These are phyloP conservation scores for Pseudochromis fuscus DNA, from an alignment of 2,797 vertebrate species.

Conservation along the genomic window DNA sequence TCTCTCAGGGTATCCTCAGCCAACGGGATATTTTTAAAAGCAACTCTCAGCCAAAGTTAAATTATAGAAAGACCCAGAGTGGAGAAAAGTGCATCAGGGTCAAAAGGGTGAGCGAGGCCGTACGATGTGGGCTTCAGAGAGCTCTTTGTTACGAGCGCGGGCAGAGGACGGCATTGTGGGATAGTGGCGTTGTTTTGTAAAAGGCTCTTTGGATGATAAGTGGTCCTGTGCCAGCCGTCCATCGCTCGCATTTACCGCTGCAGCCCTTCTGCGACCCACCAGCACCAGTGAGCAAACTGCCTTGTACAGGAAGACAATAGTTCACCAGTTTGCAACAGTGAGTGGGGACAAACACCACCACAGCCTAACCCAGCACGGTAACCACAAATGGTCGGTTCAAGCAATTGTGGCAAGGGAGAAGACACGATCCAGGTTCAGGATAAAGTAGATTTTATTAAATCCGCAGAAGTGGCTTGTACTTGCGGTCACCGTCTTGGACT, in stretches of 20 bases:
- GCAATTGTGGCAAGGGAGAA: too few species aligned
- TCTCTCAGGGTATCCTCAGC: too few species aligned
- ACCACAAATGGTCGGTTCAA: conserved; percentile 16
- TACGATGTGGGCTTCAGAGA: conserved; percentile 59
- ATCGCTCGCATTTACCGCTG: conserved; percentile 57
- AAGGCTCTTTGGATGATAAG: conserved; percentile 53
- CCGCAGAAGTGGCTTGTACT: neutral
- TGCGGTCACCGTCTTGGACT: conserved; percentile 25
- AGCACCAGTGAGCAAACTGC: conserved; percentile 60
- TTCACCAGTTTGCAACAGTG: conserved; percentile 33
- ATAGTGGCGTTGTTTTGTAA: conserved; percentile 52
- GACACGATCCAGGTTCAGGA: too few species aligned
- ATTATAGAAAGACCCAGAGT: conserved; percentile 9
- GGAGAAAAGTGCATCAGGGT: conserved; percentile 53
- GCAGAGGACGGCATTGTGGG: conserved; percentile 73
- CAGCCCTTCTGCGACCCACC: conserved; percentile 51
- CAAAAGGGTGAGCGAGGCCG: conserved; percentile 60
- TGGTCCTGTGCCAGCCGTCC: conserved; percentile 78
- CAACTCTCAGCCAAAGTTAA: neutral
- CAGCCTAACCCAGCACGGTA: neutral
- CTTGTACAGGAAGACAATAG: conserved; percentile 67
- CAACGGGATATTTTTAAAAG: conserved; percentile 4
- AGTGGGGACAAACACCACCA: neutral
- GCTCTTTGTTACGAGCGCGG: conserved; percentile 60
- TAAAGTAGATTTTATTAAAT: neutral